Evolutionary conservation across 2,797 vertebrate species (phyloP), one percentile per base, ranked within the genome.

Genomic region (Coracias cyanogaster): DNA sequence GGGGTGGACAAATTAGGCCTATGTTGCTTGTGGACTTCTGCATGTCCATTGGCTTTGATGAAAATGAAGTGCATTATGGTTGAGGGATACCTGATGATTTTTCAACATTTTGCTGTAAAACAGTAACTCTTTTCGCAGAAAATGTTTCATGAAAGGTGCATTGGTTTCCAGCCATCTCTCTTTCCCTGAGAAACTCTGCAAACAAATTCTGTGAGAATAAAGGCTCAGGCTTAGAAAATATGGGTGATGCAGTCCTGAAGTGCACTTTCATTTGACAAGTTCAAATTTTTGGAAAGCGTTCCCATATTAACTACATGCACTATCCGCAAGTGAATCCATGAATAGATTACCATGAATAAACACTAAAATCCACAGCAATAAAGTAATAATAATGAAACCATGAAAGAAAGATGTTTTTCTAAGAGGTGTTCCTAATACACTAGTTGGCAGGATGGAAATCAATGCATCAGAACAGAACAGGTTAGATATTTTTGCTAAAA

Each of bases 321-420:
- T 82, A 41, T 81, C 69, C 88, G 72, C 64, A 96, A 83, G 94
- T 87, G 52, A 77, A 94, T 45, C 33, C 2, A 94, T 86, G 76
- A 95, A 96, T 93, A 94, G 93, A 87, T 94, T 86, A 90, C 74
- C 60, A 58, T 21, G 57, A 86, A 83, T 83, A 96, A 94, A 90
- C 77, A 86, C 49, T 83, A 78, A 86, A 54, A 91, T 10, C 49
- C 74, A 74, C 48, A 62, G 48, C 49, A 33, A 70, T 41, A 78
- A 86, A 46, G 21, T 14, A 83, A 86, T 37, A 76, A 76, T 28
- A 92, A 94, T 11, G 12, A 87, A 86, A 37, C 31, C 26, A 6
- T 0, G 12, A 86, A 78, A 33, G 46, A 89, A 84, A 52, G 65
- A 46, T 16, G 22, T 43, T 91, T 80, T 84, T 26, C 26, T 15